These are phyloP conservation scores for Aphyosemion australe DNA, from an alignment of 2,113 vertebrate species.

Conservation along the genomic window DNA sequence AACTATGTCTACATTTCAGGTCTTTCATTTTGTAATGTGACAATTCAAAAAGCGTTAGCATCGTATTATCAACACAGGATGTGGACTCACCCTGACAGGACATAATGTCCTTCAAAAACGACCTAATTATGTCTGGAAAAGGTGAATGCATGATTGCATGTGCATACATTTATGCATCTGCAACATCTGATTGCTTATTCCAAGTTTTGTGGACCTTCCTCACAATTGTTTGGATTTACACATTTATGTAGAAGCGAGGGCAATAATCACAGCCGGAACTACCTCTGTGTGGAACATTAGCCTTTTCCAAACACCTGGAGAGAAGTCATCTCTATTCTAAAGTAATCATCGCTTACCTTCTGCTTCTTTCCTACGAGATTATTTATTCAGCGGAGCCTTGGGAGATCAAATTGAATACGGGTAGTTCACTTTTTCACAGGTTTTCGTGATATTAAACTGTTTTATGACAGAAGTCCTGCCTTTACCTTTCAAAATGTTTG, in stretches of 20 bases:
- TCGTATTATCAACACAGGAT: no score
- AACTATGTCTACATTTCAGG: no score
- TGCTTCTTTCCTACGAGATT: neutral
- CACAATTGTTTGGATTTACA: neutral
- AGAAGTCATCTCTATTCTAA: neutral
- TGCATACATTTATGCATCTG: neutral
- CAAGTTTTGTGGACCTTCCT: neutral
- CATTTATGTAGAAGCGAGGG: neutral
- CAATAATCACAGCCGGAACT: neutral
- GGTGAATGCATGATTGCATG: neutral
- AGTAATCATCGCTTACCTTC: conserved; percentile 3
- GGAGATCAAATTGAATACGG: neutral
- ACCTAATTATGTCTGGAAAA: no score
- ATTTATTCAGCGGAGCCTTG: neutral
- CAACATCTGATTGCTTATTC: neutral
- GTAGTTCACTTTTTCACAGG: neutral
- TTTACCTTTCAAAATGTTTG: neutral
- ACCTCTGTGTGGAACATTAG: neutral
- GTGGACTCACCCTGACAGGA: no score
- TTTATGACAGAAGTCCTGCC: conserved; percentile 17
- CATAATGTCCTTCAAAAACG: no score
- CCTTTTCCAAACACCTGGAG: conserved; percentile 4
- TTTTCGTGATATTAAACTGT: conserved; percentile 12
- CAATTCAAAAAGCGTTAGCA: no score
- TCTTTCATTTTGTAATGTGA: no score